A percentile compares a stretch with the other conserved stretches of the same genome.
Conservation (phyloP, 2,888 invertebrate genomes). For the Merodon equestris region DNA sequence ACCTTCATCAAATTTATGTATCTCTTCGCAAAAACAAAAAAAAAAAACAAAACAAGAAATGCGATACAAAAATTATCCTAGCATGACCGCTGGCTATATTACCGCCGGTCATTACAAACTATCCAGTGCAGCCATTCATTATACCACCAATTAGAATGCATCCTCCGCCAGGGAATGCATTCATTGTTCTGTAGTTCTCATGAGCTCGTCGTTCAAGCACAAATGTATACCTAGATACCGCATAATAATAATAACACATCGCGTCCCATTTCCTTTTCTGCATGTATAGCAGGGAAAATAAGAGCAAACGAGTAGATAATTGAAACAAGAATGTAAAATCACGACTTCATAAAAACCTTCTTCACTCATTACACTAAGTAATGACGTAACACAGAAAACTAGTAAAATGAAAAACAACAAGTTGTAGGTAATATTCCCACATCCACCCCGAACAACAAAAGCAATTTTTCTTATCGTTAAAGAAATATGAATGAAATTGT, state of each 20-base stretch:
- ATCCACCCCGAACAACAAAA: conserved; percentile 26
- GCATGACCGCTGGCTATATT: conserved; percentile 56
- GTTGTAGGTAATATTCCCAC: conserved; percentile 50
- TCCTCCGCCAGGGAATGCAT: conserved; percentile 47
- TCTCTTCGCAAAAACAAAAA: neutral
- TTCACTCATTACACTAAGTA: conserved; percentile 62
- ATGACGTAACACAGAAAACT: conserved; percentile 50
- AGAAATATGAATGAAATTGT: conserved; percentile 10
- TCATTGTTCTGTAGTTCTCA: conserved; percentile 52
- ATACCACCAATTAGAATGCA: conserved; percentile 61
- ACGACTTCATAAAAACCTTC: conserved; percentile 46
- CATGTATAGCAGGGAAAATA: conserved; percentile 12
- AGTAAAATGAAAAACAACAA: conserved; percentile 47
- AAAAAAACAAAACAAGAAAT: conserved; percentile 10
- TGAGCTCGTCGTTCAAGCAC: conserved; percentile 30
- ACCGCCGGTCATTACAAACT: conserved; percentile 23
- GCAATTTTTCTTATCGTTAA: conserved; percentile 17
- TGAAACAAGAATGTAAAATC: conserved; percentile 41
- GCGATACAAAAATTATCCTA: conserved; percentile 19
- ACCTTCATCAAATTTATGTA: neutral
- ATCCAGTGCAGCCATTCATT: conserved; percentile 46
- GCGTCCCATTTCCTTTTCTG: neutral
- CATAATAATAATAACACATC: neutral
- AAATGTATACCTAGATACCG: conserved; percentile 22
- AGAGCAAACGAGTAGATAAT: conserved; percentile 14